Evolutionary conservation across 2,113 vertebrate species (phyloP), one percentile per base, ranked within the genome.

Genomic region (Platycercus adscitus): DNA sequence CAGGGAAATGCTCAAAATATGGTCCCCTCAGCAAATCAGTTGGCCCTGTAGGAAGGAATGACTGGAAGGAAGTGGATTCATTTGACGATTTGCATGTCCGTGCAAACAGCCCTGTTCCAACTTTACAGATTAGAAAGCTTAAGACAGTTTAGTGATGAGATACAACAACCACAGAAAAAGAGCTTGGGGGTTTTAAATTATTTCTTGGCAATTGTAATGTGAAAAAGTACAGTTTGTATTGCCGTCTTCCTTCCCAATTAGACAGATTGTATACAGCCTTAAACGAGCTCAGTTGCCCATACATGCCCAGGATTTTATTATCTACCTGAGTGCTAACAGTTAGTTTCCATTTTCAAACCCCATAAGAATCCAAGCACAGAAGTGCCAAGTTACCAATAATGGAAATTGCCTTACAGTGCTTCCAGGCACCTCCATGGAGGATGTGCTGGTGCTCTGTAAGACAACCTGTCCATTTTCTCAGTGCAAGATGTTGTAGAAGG

Each of bases 161-260:
- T 33, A 39, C 2, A 8, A 33, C 50, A 73, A 12, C 53, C 56
- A 65, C 10, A 58, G 17, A 69, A 81, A 53, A 84, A 19, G 7
- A 13, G 7, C 8, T 23, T 31, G 7, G 4, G 1, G 0, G 29
- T 53, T 11, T 6, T 5, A 2, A 35, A 60, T 31, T 50, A 47
- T 68, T 85, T 82, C 7, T 52, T 75, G 1, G 17, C 21, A 41
- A 58, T 58, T 50, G 68, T 84, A 50, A 37, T 13, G 47, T 23
- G 13, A 77, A 88, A 84, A 61, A 26, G 41, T n/a, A 70, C 4
- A 50, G 70, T 50, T 37, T 69, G 44, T 46, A 53, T 39, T 91
- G 28, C 31, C 2, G 3, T 17, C 68, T 77, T 81, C 52, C 44
- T 86, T 91, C 53, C 44, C 47, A 61, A 7, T 66, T 37, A 77